These are phyloP conservation scores for Lochmaea capreae DNA, from an alignment of 2,888 invertebrate species.

Conservation along the genomic window DNA sequence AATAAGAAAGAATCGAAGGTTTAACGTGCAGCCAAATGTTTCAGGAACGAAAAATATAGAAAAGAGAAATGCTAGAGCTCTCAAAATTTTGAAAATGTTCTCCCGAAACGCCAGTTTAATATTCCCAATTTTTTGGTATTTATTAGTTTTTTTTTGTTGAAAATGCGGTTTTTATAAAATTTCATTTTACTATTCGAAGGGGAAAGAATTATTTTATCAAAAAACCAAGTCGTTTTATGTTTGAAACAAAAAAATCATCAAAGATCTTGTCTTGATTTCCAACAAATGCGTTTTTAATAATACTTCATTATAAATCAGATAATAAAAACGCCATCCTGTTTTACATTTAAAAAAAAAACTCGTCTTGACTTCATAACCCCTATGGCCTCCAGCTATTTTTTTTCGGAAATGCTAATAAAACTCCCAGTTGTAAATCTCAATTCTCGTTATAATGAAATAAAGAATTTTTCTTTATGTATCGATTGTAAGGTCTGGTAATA, in stretches of 20 bases:
- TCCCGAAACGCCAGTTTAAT: no score
- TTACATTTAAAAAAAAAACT: background rate
- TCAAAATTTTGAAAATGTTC: no score
- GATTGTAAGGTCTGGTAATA: conserved; percentile 16
- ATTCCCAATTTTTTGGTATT: no score
- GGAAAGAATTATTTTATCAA: no score
- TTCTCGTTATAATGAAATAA: conserved; percentile 1
- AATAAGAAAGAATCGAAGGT: background rate
- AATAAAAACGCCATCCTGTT: background rate
- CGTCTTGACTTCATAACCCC: background rate
- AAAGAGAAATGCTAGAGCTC: no score
- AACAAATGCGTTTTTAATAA: background rate
- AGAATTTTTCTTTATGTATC: conserved; percentile 7
- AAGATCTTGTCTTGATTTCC: background rate
- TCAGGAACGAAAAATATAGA: no score
- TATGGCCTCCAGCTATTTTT: background rate
- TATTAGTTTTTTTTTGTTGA: no score
- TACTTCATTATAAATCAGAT: background rate
- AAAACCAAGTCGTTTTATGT: no score
- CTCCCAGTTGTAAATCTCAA: background rate
- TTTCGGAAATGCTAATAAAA: conserved; percentile 5
- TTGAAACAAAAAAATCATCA: background rate
- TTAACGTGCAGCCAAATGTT: no score
- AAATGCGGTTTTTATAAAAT: no score
- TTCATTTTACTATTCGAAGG: no score